Conservation (phyloP, 2,888 invertebrate genomes). For the Leistus spinibarbis region DNA sequence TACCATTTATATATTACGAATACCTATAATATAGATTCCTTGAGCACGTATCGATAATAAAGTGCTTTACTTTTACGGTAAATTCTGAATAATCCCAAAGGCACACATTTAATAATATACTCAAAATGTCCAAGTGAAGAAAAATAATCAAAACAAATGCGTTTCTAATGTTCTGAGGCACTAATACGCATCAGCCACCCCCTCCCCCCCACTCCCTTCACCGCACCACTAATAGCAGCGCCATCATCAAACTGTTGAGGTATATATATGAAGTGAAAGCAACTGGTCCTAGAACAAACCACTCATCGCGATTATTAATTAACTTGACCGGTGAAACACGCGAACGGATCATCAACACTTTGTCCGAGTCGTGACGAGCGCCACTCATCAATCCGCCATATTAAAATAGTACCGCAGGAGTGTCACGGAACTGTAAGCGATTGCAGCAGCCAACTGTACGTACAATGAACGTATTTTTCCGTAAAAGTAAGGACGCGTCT, state of each 20-base stretch:
- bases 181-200: too few relatives aligned
- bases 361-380: neutral
- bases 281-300: slow-evolving; percentile 17
- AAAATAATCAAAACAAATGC: slow-evolving; percentile 4
- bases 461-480: neutral
- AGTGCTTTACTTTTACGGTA: too few relatives aligned
- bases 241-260: neutral
- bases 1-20: too few relatives aligned
- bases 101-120: too few relatives aligned
- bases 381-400: neutral
- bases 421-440: too few relatives aligned
- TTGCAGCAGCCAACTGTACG: too few relatives aligned
- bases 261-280: too few relatives aligned
- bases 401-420: too few relatives aligned
- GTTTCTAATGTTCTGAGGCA: neutral
- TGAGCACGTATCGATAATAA: too few relatives aligned
- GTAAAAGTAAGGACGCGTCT: neutral
- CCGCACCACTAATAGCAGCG: neutral
- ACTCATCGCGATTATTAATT: slow-evolving; percentile 28
- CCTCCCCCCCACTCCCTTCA: too few relatives aligned
- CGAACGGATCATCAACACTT: slow-evolving; percentile 49
- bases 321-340: slow-evolving; percentile 44
- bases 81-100: too few relatives aligned
- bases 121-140: neutral
- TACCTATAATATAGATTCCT: too few relatives aligned